These are phyloP conservation scores for Misgurnus anguillicaudatus DNA, from an alignment of 2,113 vertebrate genomes.

Conservation along the genomic window DNA sequence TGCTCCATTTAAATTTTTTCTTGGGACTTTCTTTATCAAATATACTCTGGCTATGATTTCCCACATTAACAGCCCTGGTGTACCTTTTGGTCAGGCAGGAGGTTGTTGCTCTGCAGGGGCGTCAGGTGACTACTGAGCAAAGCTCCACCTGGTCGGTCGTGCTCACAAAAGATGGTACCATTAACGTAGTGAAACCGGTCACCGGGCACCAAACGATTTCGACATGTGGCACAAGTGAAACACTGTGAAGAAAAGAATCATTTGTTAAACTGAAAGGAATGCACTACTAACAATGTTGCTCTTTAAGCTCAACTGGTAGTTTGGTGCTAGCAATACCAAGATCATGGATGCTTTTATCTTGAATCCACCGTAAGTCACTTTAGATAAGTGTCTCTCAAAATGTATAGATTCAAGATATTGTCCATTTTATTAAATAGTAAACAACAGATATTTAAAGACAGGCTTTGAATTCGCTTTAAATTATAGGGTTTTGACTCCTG, in stretches of 20 bases:
- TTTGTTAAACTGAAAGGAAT: background rate
- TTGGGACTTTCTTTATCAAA: too few relatives aligned
- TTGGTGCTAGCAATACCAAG: too few relatives aligned
- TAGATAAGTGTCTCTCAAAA: too few relatives aligned
- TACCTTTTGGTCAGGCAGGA: conserved; percentile 80
- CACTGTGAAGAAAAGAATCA: conserved; percentile 63
- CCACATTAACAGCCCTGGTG: background rate
- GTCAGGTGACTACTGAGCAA: conserved; percentile 70
- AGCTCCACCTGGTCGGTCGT: conserved; percentile 73
- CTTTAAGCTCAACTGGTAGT: too few relatives aligned
- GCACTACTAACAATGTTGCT: too few relatives aligned
- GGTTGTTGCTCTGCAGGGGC: conserved; percentile 67
- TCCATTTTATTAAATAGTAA: too few relatives aligned
- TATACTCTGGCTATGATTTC: too few relatives aligned
- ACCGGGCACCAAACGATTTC: conserved; percentile 76
- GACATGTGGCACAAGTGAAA: conserved; percentile 79
- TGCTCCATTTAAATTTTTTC: too few relatives aligned
- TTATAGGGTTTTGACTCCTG: background rate
- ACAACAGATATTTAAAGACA: background rate
- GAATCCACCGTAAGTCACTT: too few relatives aligned
- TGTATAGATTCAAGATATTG: too few relatives aligned
- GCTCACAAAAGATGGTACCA: conserved; percentile 80
- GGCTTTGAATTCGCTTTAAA: background rate
- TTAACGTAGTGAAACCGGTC: conserved; percentile 80
- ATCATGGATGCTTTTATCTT: too few relatives aligned